These are phyloP conservation scores for Epicampocera succincta DNA, from an alignment of 2,888 invertebrate species.

Conservation along the genomic window DNA sequence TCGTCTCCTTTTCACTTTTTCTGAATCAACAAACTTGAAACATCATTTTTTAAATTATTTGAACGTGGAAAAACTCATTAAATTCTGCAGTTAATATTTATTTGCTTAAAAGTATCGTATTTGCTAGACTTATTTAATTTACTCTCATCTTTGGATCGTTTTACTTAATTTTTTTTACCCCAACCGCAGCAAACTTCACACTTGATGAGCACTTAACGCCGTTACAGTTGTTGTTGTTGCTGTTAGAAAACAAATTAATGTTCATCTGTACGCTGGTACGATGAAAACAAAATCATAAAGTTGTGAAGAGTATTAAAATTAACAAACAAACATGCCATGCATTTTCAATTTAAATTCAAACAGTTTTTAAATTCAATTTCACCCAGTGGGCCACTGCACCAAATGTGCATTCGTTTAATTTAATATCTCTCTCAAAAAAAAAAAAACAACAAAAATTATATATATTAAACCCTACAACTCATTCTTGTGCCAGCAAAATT, in stretches of 20 bases:
- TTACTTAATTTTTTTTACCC: constrained; percentile 50
- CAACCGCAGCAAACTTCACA: constrained; percentile 43
- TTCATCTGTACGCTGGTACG: constrained; percentile 9
- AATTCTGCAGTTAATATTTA: not conserved
- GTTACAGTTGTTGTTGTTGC: constrained; percentile 6
- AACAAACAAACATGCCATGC: constrained; percentile 21
- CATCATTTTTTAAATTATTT: constrained; percentile 42
- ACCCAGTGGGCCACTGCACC: constrained; percentile 81
- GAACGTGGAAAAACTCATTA: constrained; percentile 54
- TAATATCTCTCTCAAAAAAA: constrained; percentile 67
- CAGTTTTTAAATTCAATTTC: constrained; percentile 78
- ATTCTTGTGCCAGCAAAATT: not conserved
- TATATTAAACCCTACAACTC: constrained; percentile 22
- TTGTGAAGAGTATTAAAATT: constrained; percentile 19
- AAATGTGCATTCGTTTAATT: constrained; percentile 74
- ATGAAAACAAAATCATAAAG: constrained; percentile 76
- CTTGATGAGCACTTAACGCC: constrained; percentile 53
- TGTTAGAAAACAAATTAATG: not conserved
- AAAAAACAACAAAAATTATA: too few species aligned
- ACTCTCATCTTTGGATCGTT: constrained; percentile 44
- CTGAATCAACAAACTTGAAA: constrained; percentile 6
- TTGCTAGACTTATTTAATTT: constrained; percentile 50
- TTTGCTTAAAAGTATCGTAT: constrained; percentile 6
- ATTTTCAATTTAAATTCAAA: constrained; percentile 34
- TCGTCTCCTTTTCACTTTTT: constrained; percentile 48